Percentiles rank a stretch among this genome's conserved stretches.
Conservation (phyloP, 2,113 vertebrate species). For the Carassius carassius region DNA sequence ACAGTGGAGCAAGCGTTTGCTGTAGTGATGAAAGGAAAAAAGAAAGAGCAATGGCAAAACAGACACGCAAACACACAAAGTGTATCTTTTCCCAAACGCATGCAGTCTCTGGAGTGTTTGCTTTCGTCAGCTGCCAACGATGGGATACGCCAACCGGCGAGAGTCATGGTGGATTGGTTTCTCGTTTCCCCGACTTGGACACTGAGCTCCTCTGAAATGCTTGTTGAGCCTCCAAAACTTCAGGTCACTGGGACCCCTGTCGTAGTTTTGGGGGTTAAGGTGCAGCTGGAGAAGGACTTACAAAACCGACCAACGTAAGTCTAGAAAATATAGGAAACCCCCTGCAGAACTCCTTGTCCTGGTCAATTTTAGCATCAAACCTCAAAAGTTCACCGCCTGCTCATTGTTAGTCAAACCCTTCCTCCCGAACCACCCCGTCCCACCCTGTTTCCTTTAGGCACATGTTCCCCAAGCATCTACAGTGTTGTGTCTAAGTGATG, state of each 20-base stretch:
- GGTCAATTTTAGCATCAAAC: background rate
- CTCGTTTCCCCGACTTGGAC: background rate
- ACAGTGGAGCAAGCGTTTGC: background rate
- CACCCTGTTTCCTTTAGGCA: slow-evolving; percentile 80
- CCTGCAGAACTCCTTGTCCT: background rate
- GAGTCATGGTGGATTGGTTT: slow-evolving; percentile 14
- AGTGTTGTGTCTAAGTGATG: slow-evolving; percentile 99
- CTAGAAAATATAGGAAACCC: slow-evolving; percentile 29
- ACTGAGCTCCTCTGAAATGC: slow-evolving; percentile 27
- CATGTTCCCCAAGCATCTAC: slow-evolving; percentile 90
- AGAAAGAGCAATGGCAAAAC: slow-evolving; percentile 2
- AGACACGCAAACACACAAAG: background rate
- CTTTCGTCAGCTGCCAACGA: background rate
- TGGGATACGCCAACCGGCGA: background rate
- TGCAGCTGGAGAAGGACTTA: slow-evolving; percentile 25
- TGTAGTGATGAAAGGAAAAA: slow-evolving; percentile 2
- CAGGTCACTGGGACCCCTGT: slow-evolving; percentile 68
- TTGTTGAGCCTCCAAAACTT: slow-evolving; percentile 76
- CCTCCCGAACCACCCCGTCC: slow-evolving; percentile 47
- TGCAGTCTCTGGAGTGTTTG: slow-evolving; percentile 16
- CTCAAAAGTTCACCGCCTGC: background rate
- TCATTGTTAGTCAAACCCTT: slow-evolving; percentile 18
- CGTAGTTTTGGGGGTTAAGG: slow-evolving; percentile 22
- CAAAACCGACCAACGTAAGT: slow-evolving; percentile 27
- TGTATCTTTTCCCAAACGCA: slow-evolving; percentile 29